These are phyloP conservation scores for Smutsia temminckii DNA, from an alignment of 2,797 vertebrate genomes.

Conservation along the genomic window DNA sequence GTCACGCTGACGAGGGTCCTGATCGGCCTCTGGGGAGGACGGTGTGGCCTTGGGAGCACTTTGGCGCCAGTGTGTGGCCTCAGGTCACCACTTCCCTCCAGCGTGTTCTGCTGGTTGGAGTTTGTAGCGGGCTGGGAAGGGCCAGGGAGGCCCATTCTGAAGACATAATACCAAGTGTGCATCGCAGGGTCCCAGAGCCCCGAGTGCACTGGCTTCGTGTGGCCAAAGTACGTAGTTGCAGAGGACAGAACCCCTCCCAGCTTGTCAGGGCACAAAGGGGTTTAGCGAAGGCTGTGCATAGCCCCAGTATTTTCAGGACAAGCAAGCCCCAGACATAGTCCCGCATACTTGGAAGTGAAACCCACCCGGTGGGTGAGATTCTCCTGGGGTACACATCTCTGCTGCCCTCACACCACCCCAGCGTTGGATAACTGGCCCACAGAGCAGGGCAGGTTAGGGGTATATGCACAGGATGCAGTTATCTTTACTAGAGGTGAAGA, in stretches of 20 bases:
- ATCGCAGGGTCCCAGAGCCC: not conserved
- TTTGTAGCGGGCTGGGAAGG: accelerated
- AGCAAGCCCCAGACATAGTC: accelerated
- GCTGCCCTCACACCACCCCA: accelerated
- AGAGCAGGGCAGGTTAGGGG: not conserved
- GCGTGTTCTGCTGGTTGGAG: not conserved
- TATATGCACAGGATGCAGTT: accelerated
- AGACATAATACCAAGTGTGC: accelerated
- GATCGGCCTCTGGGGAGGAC: accelerated
- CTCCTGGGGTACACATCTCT: accelerated
- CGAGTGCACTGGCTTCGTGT: accelerated
- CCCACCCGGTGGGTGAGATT: accelerated
- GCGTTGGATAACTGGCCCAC: too few relatives aligned
- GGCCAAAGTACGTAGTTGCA: accelerated
- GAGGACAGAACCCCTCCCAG: accelerated
- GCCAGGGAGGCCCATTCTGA: not conserved
- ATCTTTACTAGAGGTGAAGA: not conserved
- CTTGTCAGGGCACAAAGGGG: not conserved
- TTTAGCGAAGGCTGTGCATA: not conserved
- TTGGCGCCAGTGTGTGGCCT: accelerated
- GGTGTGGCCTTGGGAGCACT: accelerated
- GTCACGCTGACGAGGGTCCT: too few relatives aligned
- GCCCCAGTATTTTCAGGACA: accelerated
- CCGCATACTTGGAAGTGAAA: too few relatives aligned
- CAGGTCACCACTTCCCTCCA: not conserved